A percentile compares a stretch with the other conserved stretches of the same genome.
phyloP scores from a whole-genome alignment of 2,113 vertebrate species.

The Callaeas wilsoni region DNA sequence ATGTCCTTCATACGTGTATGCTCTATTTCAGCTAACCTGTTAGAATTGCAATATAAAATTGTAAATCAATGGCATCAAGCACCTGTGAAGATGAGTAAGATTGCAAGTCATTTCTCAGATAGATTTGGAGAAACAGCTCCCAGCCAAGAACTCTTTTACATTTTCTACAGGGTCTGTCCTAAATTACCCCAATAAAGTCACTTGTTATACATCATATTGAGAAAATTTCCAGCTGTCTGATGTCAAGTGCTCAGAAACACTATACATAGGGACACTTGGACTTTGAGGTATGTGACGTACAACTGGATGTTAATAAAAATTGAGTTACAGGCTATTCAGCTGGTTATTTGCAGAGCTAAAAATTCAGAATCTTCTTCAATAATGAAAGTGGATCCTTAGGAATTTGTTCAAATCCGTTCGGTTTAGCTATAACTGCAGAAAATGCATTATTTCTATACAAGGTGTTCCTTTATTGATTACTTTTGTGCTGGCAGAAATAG shows the following conservation, averaged over 20 bases:
- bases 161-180: constrained; percentile 51
- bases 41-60: constrained; percentile 66
- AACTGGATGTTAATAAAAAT: constrained; percentile 53
- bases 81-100: constrained; percentile 64
- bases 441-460: not conserved
- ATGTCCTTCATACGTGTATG: constrained; percentile 63
- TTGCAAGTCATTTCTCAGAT: constrained; percentile 60
- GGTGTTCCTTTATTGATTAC: constrained; percentile 2
- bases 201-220: constrained; percentile 53
- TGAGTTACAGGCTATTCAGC: not conserved
- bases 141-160: constrained; percentile 54
- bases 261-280: constrained; percentile 26
- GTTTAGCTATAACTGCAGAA: constrained; percentile 1
- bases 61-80: constrained; percentile 67
- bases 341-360: constrained; percentile 37
- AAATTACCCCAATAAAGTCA: constrained; percentile 62
- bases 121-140: constrained; percentile 62
- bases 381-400: not conserved
- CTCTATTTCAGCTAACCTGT: constrained; percentile 70
- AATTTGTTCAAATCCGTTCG: constrained; percentile 18
- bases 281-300: not conserved
- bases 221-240: constrained; percentile 53
- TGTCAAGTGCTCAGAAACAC: constrained; percentile 33
- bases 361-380: constrained; percentile 18
- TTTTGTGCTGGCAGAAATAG: not conserved